A percentile compares a stretch with the other conserved stretches of the same genome.
Conservation (phyloP, 2,888 invertebrate genomes). For the Thymelicus acteon region DNA sequence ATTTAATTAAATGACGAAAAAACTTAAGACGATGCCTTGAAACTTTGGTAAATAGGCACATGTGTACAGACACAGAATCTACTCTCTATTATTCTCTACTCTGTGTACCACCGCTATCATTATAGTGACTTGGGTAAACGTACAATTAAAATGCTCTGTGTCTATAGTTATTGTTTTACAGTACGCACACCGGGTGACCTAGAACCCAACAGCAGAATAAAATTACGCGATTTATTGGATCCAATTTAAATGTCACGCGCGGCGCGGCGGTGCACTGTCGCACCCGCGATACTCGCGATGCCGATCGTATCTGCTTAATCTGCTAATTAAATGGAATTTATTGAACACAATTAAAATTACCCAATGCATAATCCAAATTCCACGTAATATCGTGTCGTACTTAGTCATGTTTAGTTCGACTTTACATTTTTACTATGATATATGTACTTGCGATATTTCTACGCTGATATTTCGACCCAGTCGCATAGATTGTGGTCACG, state of each 20-base stretch:
- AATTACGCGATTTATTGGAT: conserved; percentile 24
- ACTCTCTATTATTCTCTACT: no score
- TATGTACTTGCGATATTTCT: no score
- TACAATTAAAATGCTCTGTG: no score
- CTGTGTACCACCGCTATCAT: no score
- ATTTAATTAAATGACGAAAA: no score
- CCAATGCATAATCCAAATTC: background rate
- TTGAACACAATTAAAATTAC: conserved; percentile 7
- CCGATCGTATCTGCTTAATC: conserved; percentile 14
- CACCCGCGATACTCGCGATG: background rate
- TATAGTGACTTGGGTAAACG: no score
- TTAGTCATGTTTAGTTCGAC: no score
- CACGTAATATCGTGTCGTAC: background rate
- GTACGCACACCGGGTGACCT: conserved; percentile 2
- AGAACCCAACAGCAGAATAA: background rate
- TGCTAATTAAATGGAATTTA: conserved; percentile 17
- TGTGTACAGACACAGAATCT: no score
- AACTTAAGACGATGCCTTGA: no score
- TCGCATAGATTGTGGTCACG: no score
- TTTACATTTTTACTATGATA: background rate
- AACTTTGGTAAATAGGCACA: no score
- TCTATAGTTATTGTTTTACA: background rate
- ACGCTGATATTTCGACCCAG: no score
- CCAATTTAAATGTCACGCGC: conserved; percentile 17
- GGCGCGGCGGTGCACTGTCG: background rate